These are phyloP conservation scores for Mactra quadrangularis DNA, from an alignment of 1,140 invertebrate species.

Conservation along the genomic window DNA sequence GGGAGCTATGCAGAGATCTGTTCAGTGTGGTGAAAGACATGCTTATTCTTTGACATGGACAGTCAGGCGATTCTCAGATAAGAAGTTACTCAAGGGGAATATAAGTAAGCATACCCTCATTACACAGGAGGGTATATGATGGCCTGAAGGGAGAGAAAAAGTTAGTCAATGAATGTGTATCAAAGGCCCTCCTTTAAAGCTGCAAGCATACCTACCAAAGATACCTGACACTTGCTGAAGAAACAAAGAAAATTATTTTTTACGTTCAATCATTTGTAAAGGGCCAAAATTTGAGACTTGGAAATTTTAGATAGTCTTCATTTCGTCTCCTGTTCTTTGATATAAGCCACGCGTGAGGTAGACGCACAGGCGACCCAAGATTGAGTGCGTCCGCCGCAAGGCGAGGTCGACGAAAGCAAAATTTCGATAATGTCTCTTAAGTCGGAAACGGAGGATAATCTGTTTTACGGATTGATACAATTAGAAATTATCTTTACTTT, in stretches of 20 bases:
- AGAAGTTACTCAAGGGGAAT: conserved; percentile 29
- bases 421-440: no score
- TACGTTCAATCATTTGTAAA: no score
- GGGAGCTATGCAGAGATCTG: conserved; percentile 10
- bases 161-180: conserved; percentile 20
- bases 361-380: no score
- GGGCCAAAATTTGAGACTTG: no score
- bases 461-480: no score
- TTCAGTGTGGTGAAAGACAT: conserved; percentile 45
- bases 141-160: conserved; percentile 19
- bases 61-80: conserved; percentile 52
- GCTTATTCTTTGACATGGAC: conserved; percentile 46
- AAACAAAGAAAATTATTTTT: conserved; percentile 46
- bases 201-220: conserved; percentile 42
- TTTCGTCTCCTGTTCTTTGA: no score
- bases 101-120: conserved; percentile 38
- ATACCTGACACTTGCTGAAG: conserved; percentile 15
- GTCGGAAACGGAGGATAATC: no score
- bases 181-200: conserved; percentile 27
- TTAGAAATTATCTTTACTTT: no score
- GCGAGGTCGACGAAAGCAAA: no score
- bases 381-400: no score
- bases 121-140: conserved; percentile 41
- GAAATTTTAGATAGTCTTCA: no score
- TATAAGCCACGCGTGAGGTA: no score